These are phyloP conservation scores for Lasioglossum albipes DNA, from an alignment of 1,140 invertebrate genomes.

Conservation along the genomic window DNA sequence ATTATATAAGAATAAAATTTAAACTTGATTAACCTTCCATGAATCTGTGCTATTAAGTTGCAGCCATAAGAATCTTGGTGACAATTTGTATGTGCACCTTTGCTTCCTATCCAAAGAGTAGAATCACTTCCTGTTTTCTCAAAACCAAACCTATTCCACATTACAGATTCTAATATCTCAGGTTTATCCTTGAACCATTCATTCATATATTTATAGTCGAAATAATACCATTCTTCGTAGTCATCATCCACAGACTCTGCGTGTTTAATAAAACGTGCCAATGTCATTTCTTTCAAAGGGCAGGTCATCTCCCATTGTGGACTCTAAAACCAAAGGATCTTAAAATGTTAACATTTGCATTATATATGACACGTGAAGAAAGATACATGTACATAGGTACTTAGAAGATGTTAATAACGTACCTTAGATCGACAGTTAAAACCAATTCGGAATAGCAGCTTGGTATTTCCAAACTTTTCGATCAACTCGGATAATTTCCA, in stretches of 20 bases:
- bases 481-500: conserved; percentile 78
- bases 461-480: conserved; percentile 70
- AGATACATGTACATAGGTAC: neutral
- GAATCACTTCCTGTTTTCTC: conserved; percentile 84
- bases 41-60: conserved; percentile 94
- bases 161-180: conserved; percentile 84
- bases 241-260: conserved; percentile 68
- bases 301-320: conserved; percentile 90
- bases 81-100: conserved; percentile 94
- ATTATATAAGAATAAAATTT: conserved; percentile 5
- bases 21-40: conserved; percentile 84
- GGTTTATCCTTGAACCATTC: conserved; percentile 84
- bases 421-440: conserved; percentile 74
- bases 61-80: conserved; percentile 97
- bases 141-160: conserved; percentile 90
- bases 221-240: conserved; percentile 85
- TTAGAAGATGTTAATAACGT: conserved; percentile 47
- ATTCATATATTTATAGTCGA: conserved; percentile 91
- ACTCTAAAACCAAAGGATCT: conserved; percentile 71
- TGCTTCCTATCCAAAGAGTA: conserved; percentile 94
- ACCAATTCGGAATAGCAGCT: conserved; percentile 79
- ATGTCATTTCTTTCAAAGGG: conserved; percentile 79
- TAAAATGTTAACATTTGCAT: conserved; percentile 9
- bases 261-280: conserved; percentile 84
- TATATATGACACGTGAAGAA: neutral